Percentiles rank a stretch among this genome's conserved stretches.
phyloP scores from a whole-genome alignment of 2,888 invertebrate genomes.

The Phaedon cochleariae region DNA sequence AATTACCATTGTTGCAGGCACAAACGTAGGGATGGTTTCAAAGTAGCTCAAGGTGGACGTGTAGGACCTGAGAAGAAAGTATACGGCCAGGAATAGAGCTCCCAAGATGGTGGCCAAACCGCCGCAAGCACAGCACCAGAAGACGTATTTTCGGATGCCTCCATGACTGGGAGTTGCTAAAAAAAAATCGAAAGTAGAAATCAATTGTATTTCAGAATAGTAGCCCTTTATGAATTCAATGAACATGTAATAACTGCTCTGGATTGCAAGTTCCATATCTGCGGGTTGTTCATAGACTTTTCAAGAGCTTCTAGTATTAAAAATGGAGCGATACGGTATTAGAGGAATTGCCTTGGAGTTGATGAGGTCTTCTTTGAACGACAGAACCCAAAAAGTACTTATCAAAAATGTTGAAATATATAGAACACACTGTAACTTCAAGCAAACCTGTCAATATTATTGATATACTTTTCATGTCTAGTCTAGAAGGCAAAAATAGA shows the following conservation, averaged over 20 bases:
- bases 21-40: conserved; percentile 94
- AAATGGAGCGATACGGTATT: too few relatives aligned
- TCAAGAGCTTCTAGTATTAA: too few relatives aligned
- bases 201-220: too few relatives aligned
- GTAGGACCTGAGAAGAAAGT: conserved; percentile 80
- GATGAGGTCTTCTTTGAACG: too few relatives aligned
- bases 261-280: not conserved
- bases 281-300: too few relatives aligned
- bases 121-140: conserved; percentile 85
- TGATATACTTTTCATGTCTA: too few relatives aligned
- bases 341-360: too few relatives aligned
- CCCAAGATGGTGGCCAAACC: conserved; percentile 80
- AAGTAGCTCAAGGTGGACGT: conserved; percentile 81
- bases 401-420: too few relatives aligned
- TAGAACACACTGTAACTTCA: too few relatives aligned
- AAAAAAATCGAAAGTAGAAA: conserved; percentile 46
- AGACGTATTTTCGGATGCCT: conserved; percentile 78
- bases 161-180: conserved; percentile 63
- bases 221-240: not conserved
- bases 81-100: conserved; percentile 79
- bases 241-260: not conserved
- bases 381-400: too few relatives aligned
- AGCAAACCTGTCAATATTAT: too few relatives aligned
- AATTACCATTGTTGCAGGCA: conserved; percentile 90
- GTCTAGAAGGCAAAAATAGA: too few relatives aligned